A percentile compares a stretch with the other conserved stretches of the same genome.
These are phyloP conservation scores for Thereva unica DNA, from an alignment of 2,888 invertebrate species.

Conservation along the genomic window DNA sequence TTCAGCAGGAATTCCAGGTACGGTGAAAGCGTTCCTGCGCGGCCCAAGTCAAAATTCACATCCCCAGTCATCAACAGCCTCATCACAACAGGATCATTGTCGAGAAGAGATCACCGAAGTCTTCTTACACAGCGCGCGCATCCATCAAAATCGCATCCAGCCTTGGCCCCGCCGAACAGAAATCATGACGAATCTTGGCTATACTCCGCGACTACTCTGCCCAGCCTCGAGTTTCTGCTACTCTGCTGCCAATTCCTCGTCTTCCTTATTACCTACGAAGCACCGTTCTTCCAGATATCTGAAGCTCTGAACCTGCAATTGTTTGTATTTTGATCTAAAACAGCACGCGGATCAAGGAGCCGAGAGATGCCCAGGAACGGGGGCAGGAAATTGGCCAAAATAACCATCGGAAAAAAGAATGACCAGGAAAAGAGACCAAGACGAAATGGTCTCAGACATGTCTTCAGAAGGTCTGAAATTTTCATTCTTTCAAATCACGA, in stretches of 20 bases:
- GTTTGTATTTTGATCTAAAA: not conserved
- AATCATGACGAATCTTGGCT: not conserved
- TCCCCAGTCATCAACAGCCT: constrained; percentile 27
- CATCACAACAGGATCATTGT: constrained; percentile 30
- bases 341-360: not conserved
- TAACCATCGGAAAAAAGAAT: constrained; percentile 15
- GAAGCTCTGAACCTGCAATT: constrained; percentile 7
- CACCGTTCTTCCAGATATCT: constrained; percentile 15
- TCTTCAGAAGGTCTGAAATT: constrained; percentile 43
- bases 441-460: constrained; percentile 38
- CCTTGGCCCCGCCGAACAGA: not conserved
- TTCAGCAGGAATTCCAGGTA: constrained; percentile 15
- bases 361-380: constrained; percentile 16
- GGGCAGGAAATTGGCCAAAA: constrained; percentile 28
- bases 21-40: constrained; percentile 11
- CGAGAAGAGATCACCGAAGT: constrained; percentile 25
- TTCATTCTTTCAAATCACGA: constrained; percentile 43
- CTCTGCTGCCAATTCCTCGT: constrained; percentile 20
- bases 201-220: too few species aligned
- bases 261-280: not conserved
- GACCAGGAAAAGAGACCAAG: constrained; percentile 13
- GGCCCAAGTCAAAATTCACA: constrained; percentile 14
- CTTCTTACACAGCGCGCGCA: constrained; percentile 10
- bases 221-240: constrained; percentile 15
- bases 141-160: constrained; percentile 30